phyloP scores from a whole-genome alignment of 2,113 vertebrate species.

The Leiothrix lutea region DNA sequence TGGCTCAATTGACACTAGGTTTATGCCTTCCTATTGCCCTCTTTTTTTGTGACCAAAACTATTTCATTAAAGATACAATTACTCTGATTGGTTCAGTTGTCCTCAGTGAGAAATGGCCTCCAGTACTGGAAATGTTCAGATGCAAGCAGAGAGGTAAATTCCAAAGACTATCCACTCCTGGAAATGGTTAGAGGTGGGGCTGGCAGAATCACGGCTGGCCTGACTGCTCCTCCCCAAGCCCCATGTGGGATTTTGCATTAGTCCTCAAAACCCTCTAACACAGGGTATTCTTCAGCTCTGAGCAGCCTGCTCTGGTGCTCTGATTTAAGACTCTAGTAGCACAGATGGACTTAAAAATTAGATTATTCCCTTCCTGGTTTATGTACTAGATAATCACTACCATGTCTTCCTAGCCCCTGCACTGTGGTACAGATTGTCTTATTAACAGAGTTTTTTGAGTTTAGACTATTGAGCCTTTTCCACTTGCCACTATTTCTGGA shows the following conservation, averaged over 20 bases:
- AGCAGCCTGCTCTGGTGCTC: neutral
- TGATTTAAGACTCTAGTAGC: neutral
- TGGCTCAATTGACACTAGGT: neutral
- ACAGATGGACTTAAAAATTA: neutral
- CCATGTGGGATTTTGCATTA: neutral
- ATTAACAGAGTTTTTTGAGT: neutral
- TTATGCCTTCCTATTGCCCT: neutral
- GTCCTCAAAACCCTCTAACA: neutral
- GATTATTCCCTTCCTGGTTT: neutral
- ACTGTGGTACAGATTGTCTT: neutral
- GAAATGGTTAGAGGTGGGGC: neutral
- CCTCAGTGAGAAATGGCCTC: neutral
- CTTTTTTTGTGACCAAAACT: neutral
- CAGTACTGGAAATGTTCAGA: neutral
- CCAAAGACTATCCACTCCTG: neutral
- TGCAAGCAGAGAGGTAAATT: neutral
- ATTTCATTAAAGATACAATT: neutral
- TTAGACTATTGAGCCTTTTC: neutral
- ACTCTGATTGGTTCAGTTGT: neutral
- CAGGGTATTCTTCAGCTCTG: neutral
- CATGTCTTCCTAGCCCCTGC: neutral
- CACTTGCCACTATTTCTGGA: neutral
- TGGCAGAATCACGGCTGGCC: neutral
- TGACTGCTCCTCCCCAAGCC: neutral
- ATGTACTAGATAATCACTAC: neutral